phyloP scores from a whole-genome alignment of 2,797 vertebrate genomes.

The Buceros bicornis region DNA sequence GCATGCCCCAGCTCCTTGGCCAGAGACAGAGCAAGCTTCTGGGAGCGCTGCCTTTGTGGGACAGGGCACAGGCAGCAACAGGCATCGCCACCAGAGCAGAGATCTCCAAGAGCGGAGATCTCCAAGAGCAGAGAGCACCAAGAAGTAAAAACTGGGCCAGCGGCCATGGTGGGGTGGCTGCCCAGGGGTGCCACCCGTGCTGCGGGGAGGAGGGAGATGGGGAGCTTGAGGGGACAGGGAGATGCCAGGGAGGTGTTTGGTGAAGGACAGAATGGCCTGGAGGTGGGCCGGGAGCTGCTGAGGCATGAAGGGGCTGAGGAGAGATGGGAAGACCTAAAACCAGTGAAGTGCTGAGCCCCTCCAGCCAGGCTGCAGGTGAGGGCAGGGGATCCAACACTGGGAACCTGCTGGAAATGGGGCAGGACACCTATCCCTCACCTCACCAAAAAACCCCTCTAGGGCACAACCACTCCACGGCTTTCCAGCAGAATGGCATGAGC shows the following conservation, averaged over 20 bases:
- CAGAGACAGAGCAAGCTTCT: fast-evolving
- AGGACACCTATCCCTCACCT: too few species aligned
- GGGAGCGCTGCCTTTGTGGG: background rate
- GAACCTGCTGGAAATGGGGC: background rate
- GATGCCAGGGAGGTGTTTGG: background rate
- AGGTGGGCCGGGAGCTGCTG: background rate
- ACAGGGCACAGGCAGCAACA: background rate
- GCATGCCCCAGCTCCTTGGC: background rate
- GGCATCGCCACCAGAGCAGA: fast-evolving
- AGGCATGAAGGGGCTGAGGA: too few species aligned
- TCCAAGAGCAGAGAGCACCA: background rate
- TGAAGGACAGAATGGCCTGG: fast-evolving
- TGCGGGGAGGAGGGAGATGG: background rate
- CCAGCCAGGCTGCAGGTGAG: background rate
- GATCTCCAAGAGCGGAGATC: fast-evolving
- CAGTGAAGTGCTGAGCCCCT: background rate
- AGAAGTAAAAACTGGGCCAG: background rate
- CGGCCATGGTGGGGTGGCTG: background rate
- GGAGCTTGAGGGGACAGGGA: background rate
- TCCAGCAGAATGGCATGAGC: background rate
- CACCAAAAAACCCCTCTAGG: background rate
- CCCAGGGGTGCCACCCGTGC: background rate
- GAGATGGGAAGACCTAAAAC: background rate
- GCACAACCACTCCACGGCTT: background rate
- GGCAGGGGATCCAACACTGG: fast-evolving